Base-by-base conservation (phyloP, 1,140 invertebrate genomes). In the Danaus plexippus region DNA sequence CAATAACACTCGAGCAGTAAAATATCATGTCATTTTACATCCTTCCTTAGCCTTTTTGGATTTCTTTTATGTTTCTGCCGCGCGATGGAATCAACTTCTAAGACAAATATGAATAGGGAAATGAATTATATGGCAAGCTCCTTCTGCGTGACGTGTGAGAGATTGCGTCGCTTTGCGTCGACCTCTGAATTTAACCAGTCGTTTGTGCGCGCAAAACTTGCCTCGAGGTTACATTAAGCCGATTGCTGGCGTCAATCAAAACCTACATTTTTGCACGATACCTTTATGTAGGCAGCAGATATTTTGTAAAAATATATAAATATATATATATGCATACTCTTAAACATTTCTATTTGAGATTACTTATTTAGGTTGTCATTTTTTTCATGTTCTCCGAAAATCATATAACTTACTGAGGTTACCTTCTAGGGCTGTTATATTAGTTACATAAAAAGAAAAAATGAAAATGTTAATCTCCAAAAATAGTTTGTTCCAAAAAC, bases 51-150 rank as follows among this genome's bases (percentile, higher is more conserved):
- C 54, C 58, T 63, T 68, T 68, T 68, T 67, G 52, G 59, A 45
- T 69, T 76, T 77, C 66, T 66, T 32, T 32, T 32, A 32, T 32
- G 22, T 32, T 66, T 65, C 51, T 58, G 51, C 54, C 40, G 12
- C 47, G 60, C 18, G 44, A 57, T 54, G 66, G 69, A 72, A 71
- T 82, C 73, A 73, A 67, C 67, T 79, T 63, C 66, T 80, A 84
- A 87, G 84, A 87, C 79, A 85, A 85, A 87, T 85, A 87, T 77
- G 80, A 83, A 80, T 80, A 83, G 71, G 73, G 66, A 83, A 85
- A 87, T 85, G 75, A 85, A 80, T 86, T 80, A 85, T 85, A 80
- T 77, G 76, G 71, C 75, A 81, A 80, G 72, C 79, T 80, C 69
- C 80, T 77, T 76, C 69, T 67, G 64, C 69, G 73, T 87, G 84